Evolutionary conservation across 2,888 invertebrate genomes (phyloP).

Genomic region (Sinotaia quadrata): DNA sequence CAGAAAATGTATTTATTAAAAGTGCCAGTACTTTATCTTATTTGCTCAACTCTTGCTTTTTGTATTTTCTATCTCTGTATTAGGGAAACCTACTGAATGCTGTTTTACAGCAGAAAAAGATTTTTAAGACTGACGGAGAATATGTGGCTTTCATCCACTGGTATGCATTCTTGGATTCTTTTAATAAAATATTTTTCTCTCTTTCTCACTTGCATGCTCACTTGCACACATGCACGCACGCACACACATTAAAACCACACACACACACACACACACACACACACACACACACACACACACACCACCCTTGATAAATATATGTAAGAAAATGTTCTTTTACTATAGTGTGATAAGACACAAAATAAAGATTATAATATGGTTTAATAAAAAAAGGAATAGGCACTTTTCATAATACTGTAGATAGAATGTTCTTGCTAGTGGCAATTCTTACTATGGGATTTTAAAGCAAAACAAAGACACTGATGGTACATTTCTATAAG

Average conservation of each 20-base stretch:
- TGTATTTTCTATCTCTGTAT: conserved; percentile 24
- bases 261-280: background rate
- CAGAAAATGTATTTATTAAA: no score
- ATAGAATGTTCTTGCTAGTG: no score
- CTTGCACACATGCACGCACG: background rate
- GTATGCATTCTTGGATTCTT: conserved; percentile 54
- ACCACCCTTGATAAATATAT: background rate
- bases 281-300: background rate
- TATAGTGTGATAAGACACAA: background rate
- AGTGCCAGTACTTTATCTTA: no score
- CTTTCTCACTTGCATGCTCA: no score
- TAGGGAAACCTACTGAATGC: conserved; percentile 50
- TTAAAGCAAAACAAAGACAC: no score
- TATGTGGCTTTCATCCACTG: conserved; percentile 57
- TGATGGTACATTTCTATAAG: no score
- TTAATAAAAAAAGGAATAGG: no score
- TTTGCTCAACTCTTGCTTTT: no score
- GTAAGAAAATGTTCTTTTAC: background rate
- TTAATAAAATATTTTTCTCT: no score
- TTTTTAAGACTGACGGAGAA: conserved; percentile 54
- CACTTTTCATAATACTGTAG: no score
- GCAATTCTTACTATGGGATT: no score
- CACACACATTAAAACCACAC: no score
- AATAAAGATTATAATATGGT: background rate
- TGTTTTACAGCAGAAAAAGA: conserved; percentile 51